Conservation (phyloP, 2,113 vertebrate species). For the Indicator indicator region DNA sequence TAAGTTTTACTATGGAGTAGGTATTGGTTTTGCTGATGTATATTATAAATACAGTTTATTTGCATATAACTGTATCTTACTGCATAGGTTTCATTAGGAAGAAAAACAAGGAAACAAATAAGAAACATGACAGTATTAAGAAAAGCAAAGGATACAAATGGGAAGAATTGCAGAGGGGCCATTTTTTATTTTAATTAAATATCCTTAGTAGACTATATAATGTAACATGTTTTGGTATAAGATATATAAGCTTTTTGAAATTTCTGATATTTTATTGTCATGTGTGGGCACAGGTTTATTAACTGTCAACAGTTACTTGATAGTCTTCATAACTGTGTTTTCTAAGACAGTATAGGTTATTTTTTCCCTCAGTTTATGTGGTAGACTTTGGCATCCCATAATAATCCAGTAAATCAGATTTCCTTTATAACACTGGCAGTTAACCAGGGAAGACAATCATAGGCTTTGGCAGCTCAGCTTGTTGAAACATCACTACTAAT, state of each 20-base stretch:
- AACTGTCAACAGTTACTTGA: conserved; percentile 42
- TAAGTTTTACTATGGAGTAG: neutral
- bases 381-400: neutral
- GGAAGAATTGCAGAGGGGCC: neutral
- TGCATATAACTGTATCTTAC: neutral
- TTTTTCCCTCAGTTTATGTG: neutral
- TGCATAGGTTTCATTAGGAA: neutral
- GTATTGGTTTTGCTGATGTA: conserved; percentile 1
- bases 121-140: neutral
- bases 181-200: conserved; percentile 20
- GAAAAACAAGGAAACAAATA: neutral
- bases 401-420: neutral
- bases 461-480: neutral
- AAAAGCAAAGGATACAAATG: neutral
- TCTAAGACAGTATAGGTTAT: neutral
- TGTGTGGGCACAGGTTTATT: conserved; percentile 30
- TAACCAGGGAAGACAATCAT: neutral
- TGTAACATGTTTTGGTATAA: neutral
- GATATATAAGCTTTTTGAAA: conserved; percentile 10
- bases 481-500: neutral
- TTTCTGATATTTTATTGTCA: neutral
- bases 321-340: conserved; percentile 37
- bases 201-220: neutral
- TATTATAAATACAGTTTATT: neutral
- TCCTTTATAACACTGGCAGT: neutral